phyloP scores from a whole-genome alignment of 2,888 invertebrate species.

The Eupeodes luniger region DNA sequence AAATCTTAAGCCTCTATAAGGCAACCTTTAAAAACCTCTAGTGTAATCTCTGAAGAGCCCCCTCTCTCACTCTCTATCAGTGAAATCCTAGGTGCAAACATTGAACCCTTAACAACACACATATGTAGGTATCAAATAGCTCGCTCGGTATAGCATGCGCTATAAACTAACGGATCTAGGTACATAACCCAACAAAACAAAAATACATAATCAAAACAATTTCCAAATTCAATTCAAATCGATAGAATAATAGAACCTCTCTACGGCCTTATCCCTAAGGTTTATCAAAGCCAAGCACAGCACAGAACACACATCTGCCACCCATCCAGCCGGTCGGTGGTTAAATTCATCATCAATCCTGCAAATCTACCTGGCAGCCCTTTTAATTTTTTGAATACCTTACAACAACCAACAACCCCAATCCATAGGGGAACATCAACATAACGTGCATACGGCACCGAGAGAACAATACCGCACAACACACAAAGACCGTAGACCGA shows the following conservation, averaged over 20 bases:
- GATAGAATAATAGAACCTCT: conserved; percentile 67
- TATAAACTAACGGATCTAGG: conserved; percentile 56
- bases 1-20: not conserved
- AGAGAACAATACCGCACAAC: conserved; percentile 65
- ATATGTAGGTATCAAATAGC: not conserved
- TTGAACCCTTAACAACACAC: conserved; percentile 57
- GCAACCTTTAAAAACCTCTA: conserved; percentile 2
- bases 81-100: conserved; percentile 68
- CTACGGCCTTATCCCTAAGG: not conserved
- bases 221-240: conserved; percentile 74
- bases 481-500: conserved; percentile 59
- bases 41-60: conserved; percentile 22
- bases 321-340: conserved; percentile 74
- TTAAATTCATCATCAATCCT: conserved; percentile 66
- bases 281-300: not conserved
- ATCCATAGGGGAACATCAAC: conserved; percentile 28
- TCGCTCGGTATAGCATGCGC: conserved; percentile 57
- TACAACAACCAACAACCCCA: conserved; percentile 60
- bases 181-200: conserved; percentile 17
- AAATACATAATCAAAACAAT: conserved; percentile 61
- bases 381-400: conserved; percentile 27
- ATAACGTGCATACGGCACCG: conserved; percentile 39
- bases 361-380: conserved; percentile 75
- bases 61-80: not conserved
- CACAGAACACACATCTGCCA: conserved; percentile 66